Percentiles rank a stretch among this genome's conserved stretches.
Conservation (phyloP, 2,888 invertebrate species). For the Hydrotaea diabolus region DNA sequence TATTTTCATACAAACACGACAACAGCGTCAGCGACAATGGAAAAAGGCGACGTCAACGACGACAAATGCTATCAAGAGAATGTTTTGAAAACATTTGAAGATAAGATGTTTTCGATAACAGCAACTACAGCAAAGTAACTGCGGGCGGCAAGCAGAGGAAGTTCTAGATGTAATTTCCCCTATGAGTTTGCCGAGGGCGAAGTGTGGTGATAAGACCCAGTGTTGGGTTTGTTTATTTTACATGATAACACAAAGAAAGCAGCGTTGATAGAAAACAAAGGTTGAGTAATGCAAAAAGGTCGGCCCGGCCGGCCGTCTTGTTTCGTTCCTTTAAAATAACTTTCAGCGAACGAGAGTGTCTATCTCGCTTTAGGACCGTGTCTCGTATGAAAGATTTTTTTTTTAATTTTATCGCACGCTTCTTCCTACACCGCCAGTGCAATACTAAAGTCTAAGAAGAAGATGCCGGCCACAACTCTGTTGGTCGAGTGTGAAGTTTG, state of each 20-base stretch:
- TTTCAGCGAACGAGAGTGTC: too few species aligned
- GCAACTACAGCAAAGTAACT: background rate
- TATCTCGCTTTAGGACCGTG: too few species aligned
- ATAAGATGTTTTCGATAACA: conserved; percentile 26
- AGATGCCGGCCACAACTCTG: background rate
- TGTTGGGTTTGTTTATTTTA: conserved; percentile 13
- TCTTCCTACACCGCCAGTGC: conserved; percentile 48
- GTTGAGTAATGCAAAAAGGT: too few species aligned
- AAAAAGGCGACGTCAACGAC: conserved; percentile 5
- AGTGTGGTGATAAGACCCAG: background rate
- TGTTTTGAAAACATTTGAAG: background rate
- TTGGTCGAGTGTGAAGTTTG: background rate
- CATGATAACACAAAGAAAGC: background rate
- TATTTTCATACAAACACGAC: background rate
- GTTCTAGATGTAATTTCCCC: background rate
- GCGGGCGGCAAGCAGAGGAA: background rate
- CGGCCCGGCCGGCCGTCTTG: too few species aligned
- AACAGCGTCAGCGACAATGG: conserved; percentile 12
- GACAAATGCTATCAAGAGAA: conserved; percentile 3
- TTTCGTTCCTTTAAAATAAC: too few species aligned
- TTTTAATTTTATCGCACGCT: too few species aligned
- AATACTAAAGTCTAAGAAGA: conserved; percentile 48
- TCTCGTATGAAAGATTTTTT: too few species aligned
- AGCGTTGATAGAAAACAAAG: background rate
- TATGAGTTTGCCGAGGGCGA: background rate